phyloP scores from a whole-genome alignment of 2,797 vertebrate species.

The Danio jaintianensis region DNA sequence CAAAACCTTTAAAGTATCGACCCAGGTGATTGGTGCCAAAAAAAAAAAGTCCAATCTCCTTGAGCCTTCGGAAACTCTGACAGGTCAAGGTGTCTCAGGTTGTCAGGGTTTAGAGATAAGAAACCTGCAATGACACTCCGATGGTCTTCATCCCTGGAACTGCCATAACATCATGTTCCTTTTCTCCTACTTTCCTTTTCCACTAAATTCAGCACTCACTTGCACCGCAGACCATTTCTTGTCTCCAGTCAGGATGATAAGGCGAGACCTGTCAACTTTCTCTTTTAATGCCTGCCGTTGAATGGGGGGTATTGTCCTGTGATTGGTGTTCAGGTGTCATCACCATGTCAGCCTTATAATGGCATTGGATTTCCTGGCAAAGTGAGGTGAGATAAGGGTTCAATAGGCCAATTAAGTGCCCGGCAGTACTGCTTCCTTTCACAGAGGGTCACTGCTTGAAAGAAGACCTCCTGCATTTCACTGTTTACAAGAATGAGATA shows the following conservation, averaged over 20 bases:
- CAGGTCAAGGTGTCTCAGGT: slow-evolving; percentile 38
- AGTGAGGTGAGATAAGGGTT: slow-evolving; percentile 53
- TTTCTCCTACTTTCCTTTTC: slow-evolving; percentile 32
- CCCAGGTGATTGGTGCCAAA: slow-evolving; percentile 11
- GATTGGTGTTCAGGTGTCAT: slow-evolving; percentile 52
- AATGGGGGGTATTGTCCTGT: slow-evolving; percentile 50
- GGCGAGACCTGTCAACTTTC: slow-evolving; percentile 37
- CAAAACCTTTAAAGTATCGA: background rate
- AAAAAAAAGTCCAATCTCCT: slow-evolving; percentile 11
- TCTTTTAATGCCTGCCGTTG: slow-evolving; percentile 41
- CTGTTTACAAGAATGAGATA: slow-evolving; percentile 27
- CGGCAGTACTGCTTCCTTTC: slow-evolving; percentile 40
- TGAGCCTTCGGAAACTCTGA: slow-evolving; percentile 1
- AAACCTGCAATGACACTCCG: slow-evolving; percentile 35
- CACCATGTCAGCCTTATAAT: slow-evolving; percentile 56
- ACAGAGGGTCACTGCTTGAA: slow-evolving; percentile 45
- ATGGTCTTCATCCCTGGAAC: slow-evolving; percentile 38
- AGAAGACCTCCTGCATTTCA: slow-evolving; percentile 24
- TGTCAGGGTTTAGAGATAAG: slow-evolving; percentile 47
- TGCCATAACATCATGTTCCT: slow-evolving; percentile 49
- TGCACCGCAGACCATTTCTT: slow-evolving; percentile 24
- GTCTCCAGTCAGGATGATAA: slow-evolving; percentile 48
- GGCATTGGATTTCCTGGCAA: slow-evolving; percentile 37
- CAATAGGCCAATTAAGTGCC: slow-evolving; percentile 56
- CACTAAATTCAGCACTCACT: slow-evolving; percentile 48